These are phyloP conservation scores for Thymallus thymallus DNA, from an alignment of 2,113 vertebrate species.

Conservation along the genomic window DNA sequence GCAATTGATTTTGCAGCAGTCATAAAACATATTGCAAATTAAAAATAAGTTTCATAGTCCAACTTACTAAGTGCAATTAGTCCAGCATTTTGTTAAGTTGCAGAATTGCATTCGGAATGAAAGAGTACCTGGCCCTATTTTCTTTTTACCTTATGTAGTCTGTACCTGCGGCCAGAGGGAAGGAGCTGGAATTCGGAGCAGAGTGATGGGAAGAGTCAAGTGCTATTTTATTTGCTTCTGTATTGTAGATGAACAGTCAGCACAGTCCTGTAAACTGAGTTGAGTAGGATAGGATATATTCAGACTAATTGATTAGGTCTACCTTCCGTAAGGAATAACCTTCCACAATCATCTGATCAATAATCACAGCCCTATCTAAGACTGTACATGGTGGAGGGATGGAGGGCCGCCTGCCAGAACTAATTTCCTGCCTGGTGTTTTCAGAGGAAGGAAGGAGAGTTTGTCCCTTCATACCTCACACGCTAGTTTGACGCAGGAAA, in stretches of 20 bases:
- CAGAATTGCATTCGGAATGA: too few relatives aligned
- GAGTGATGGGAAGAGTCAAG: too few relatives aligned
- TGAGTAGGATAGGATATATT: constrained; percentile 49
- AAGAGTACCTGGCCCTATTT: too few relatives aligned
- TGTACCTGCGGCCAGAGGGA: too few relatives aligned
- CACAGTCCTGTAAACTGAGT: constrained; percentile 46
- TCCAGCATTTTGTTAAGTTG: too few relatives aligned
- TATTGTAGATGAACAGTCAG: constrained; percentile 23
- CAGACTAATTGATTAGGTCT: constrained; percentile 51
- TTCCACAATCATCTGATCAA: constrained; percentile 55
- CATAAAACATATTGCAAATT: too few relatives aligned
- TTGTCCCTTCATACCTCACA: constrained; percentile 29
- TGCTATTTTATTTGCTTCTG: too few relatives aligned
- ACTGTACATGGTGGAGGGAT: constrained; percentile 14
- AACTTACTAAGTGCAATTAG: too few relatives aligned
- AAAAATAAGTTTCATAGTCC: too few relatives aligned
- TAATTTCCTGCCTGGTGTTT: constrained; percentile 51
- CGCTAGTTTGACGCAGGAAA: constrained; percentile 50
- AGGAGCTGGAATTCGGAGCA: too few relatives aligned
- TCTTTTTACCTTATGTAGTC: too few relatives aligned
- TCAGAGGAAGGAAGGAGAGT: constrained; percentile 49
- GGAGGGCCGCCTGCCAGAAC: constrained; percentile 2
- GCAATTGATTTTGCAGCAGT: too few relatives aligned
- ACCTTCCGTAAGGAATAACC: constrained; percentile 44
- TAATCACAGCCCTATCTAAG: constrained; percentile 38